These are phyloP conservation scores for Upupa epops DNA, from an alignment of 2,113 vertebrate species.

Conservation along the genomic window DNA sequence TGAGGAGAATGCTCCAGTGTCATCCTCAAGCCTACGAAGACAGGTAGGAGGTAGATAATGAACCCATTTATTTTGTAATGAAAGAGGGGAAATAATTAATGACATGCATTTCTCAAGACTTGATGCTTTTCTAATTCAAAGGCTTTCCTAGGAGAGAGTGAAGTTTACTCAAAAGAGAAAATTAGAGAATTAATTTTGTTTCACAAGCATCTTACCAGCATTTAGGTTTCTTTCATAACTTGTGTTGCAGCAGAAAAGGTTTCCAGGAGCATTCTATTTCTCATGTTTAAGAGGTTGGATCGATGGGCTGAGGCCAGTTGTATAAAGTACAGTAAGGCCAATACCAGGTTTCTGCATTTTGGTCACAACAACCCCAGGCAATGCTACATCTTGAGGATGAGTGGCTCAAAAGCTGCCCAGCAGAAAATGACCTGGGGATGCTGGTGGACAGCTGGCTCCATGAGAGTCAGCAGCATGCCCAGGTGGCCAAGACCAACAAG, in stretches of 20 bases:
- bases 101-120: background rate
- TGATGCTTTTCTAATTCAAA: background rate
- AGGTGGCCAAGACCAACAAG: too few relatives aligned
- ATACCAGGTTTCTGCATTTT: too few relatives aligned
- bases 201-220: background rate
- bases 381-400: too few relatives aligned
- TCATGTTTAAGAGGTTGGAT: background rate
- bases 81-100: background rate
- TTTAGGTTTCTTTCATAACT: background rate
- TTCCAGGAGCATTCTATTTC: background rate
- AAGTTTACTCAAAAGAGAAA: background rate
- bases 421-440: too few relatives aligned
- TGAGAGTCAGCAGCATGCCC: too few relatives aligned
- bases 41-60: constrained; percentile 78
- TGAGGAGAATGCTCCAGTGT: constrained; percentile 89
- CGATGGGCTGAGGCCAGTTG: too few relatives aligned
- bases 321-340: too few relatives aligned
- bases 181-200: background rate
- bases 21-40: constrained; percentile 82
- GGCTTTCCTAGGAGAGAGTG: background rate
- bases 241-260: background rate
- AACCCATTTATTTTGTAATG: background rate
- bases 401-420: too few relatives aligned
- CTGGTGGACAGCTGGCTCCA: too few relatives aligned
- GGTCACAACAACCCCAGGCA: too few relatives aligned